These are phyloP conservation scores for Pangasius larnaudii DNA, from an alignment of 2,797 vertebrate species.

Conservation along the genomic window DNA sequence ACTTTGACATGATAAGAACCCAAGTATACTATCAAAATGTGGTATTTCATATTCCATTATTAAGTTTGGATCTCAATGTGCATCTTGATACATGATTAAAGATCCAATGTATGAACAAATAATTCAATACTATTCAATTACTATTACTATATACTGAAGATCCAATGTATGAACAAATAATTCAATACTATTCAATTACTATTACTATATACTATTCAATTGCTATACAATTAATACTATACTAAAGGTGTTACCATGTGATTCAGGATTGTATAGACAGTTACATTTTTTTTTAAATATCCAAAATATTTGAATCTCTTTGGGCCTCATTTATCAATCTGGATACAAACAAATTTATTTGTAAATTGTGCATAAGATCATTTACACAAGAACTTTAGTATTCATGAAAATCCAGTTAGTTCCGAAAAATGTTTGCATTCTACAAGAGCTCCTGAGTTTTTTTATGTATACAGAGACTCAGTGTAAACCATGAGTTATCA, in stretches of 20 bases:
- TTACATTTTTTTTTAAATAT: background rate
- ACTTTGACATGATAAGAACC: too few relatives aligned
- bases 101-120: background rate
- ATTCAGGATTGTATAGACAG: background rate
- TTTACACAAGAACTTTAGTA: background rate
- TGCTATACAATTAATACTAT: too few relatives aligned
- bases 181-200: too few relatives aligned
- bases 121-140: background rate
- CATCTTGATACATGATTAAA: background rate
- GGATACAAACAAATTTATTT: background rate
- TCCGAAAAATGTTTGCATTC: background rate
- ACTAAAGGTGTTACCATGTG: too few relatives aligned
- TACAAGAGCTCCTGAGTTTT: background rate
- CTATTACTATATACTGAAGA: background rate
- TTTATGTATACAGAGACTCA: background rate
- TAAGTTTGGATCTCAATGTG: background rate
- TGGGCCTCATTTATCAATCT: background rate
- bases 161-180: background rate
- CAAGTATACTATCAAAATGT: background rate
- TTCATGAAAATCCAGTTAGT: background rate
- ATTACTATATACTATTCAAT: too few relatives aligned
- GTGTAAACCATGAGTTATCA: background rate
- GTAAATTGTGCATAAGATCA: background rate
- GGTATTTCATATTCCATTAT: background rate
- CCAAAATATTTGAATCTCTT: background rate